Evolutionary conservation across 37 sponge, comb jelly and placozoan genomes (phyloP).

Genomic region (Cliona cf. orientalis): DNA sequence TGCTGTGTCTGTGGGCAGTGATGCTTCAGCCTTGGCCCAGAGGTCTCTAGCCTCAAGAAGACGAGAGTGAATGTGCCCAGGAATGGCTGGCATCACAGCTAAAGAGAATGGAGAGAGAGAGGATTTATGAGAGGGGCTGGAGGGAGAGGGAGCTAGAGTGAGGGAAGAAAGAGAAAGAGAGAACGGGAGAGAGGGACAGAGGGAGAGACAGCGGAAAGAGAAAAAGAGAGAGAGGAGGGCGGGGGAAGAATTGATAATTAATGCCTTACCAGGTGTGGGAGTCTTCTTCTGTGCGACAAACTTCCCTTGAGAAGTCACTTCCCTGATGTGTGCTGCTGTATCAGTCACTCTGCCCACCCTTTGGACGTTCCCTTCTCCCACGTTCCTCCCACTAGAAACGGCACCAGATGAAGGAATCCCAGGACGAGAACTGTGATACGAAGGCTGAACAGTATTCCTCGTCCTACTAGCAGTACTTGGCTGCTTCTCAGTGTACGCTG

Average conservation of each 20-base stretch:
- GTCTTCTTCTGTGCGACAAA: too few species aligned
- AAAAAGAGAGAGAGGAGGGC: neutral
- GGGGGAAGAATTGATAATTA: neutral
- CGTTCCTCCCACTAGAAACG: neutral
- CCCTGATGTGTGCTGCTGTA: too few species aligned
- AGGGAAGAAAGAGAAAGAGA: neutral
- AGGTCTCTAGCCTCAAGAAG: slow-evolving; percentile 11
- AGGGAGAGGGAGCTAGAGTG: neutral
- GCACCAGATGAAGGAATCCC: neutral
- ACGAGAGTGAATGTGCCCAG: neutral
- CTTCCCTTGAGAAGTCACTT: too few species aligned
- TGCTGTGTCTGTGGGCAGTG: neutral
- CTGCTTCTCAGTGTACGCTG: too few species aligned
- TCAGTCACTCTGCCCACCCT: neutral
- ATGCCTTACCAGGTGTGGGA: neutral
- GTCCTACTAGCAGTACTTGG: too few species aligned
- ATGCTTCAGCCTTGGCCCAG: neutral
- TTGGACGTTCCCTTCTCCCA: neutral
- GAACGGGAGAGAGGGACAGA: neutral
- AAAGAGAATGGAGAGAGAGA: neutral
- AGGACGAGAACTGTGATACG: too few species aligned
- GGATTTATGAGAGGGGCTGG: too few species aligned
- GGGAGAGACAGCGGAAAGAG: too few species aligned
- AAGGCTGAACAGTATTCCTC: too few species aligned
- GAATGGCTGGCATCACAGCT: neutral